Evolutionary conservation across 2,888 invertebrate species (phyloP).

Genomic region (Stramonita haemastoma): DNA sequence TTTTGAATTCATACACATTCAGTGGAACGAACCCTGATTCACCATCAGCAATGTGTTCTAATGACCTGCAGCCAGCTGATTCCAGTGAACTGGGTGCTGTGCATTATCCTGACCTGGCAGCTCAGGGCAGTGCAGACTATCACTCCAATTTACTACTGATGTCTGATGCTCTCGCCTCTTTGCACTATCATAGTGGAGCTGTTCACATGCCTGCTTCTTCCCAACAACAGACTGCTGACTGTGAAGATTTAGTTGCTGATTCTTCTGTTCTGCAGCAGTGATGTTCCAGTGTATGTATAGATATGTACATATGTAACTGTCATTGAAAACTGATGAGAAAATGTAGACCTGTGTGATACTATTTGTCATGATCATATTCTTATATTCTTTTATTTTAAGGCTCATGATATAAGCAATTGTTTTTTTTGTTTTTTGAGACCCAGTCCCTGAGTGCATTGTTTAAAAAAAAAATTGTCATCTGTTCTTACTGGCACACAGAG

Average conservation of each 20-base stretch:
- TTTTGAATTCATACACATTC: neutral
- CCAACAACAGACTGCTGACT: constrained; percentile 8
- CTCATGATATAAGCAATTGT: no score
- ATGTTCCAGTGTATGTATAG: neutral
- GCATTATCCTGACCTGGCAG: neutral
- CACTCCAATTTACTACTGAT: neutral
- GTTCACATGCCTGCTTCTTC: constrained; percentile 3
- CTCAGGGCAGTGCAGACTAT: neutral
- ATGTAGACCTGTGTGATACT: no score
- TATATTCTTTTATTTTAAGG: no score
- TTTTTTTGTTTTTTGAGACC: no score
- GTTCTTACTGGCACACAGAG: no score
- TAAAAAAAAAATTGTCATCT: no score
- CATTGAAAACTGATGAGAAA: no score
- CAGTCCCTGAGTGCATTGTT: no score
- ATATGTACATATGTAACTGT: no score
- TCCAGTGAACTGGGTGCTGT: neutral
- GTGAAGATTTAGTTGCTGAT: neutral
- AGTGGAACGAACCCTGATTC: neutral
- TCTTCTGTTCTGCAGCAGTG: constrained; percentile 8
- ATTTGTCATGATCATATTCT: no score
- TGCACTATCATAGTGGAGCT: neutral
- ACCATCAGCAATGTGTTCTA: neutral
- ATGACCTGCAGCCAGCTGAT: neutral
- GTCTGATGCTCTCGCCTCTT: constrained; percentile 16